These are phyloP conservation scores for Paramisgurnus dabryanus DNA, from an alignment of 2,113 vertebrate genomes.

Conservation along the genomic window DNA sequence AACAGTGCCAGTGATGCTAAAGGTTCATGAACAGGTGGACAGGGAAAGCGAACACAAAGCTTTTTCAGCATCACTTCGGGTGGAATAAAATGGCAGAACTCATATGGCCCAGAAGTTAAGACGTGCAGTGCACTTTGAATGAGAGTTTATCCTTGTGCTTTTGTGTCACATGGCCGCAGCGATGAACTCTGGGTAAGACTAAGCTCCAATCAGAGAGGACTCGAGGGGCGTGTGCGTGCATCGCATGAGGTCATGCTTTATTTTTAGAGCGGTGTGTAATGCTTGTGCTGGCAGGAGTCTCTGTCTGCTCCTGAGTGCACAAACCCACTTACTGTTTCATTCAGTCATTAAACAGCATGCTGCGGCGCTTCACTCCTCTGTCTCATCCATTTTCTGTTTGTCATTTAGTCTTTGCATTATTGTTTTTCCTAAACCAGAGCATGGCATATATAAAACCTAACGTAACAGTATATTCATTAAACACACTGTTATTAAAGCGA, in stretches of 20 bases:
- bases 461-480: too few relatives aligned
- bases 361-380: neutral
- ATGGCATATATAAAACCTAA: neutral
- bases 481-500: too few relatives aligned
- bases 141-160: neutral
- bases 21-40: slow-evolving; percentile 9
- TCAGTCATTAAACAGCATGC: slow-evolving; percentile 37
- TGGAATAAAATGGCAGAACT: neutral
- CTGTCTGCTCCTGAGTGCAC: slow-evolving; percentile 30
- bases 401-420: neutral
- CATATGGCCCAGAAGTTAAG: neutral
- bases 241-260: slow-evolving; percentile 77
- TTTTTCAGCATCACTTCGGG: neutral
- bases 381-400: slow-evolving; percentile 5
- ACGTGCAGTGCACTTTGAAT: neutral
- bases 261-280: slow-evolving; percentile 79
- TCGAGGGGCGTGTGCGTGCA: slow-evolving; percentile 63
- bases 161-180: slow-evolving; percentile 61
- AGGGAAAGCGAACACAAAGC: neutral
- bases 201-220: slow-evolving; percentile 55
- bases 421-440: neutral
- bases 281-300: slow-evolving; percentile 66
- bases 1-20: neutral
- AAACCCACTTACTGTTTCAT: slow-evolving; percentile 20
- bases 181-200: slow-evolving; percentile 58